Percentiles rank a stretch among this genome's conserved stretches.
These are phyloP conservation scores for Ruditapes philippinarum DNA, from an alignment of 1,140 invertebrate genomes.

Conservation along the genomic window DNA sequence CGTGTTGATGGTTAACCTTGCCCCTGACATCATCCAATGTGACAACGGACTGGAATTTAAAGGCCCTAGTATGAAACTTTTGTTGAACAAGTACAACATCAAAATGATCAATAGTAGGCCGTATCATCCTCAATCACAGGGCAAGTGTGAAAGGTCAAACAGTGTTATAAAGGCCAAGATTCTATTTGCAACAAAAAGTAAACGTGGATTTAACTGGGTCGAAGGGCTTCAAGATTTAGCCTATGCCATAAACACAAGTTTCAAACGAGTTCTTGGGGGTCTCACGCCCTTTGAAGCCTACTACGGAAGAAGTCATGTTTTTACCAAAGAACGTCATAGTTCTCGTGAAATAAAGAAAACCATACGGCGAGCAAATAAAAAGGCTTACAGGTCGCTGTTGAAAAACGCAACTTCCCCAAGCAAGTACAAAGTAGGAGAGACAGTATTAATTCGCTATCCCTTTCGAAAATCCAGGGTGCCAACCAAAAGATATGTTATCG, in stretches of 20 bases:
- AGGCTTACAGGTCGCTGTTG: neutral
- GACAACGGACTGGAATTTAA: conserved; percentile 37
- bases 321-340: neutral
- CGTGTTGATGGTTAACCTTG: neutral
- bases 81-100: conserved; percentile 14
- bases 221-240: neutral
- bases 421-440: conserved; percentile 1
- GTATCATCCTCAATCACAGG: conserved; percentile 46
- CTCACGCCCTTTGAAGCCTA: conserved; percentile 39
- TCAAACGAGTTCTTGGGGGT: neutral
- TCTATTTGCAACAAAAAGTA: neutral
- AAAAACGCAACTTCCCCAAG: neutral
- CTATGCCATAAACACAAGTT: neutral
- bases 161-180: conserved; percentile 5
- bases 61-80: neutral
- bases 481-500: conserved; percentile 7
- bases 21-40: conserved; percentile 38
- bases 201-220: conserved; percentile 45
- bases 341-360: neutral
- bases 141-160: conserved; percentile 46
- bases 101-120: conserved; percentile 26
- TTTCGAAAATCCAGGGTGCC: neutral
- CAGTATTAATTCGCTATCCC: neutral
- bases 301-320: neutral
- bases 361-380: neutral